phyloP scores from a whole-genome alignment of 2,113 vertebrate species.

The Aptenodytes forsteri region DNA sequence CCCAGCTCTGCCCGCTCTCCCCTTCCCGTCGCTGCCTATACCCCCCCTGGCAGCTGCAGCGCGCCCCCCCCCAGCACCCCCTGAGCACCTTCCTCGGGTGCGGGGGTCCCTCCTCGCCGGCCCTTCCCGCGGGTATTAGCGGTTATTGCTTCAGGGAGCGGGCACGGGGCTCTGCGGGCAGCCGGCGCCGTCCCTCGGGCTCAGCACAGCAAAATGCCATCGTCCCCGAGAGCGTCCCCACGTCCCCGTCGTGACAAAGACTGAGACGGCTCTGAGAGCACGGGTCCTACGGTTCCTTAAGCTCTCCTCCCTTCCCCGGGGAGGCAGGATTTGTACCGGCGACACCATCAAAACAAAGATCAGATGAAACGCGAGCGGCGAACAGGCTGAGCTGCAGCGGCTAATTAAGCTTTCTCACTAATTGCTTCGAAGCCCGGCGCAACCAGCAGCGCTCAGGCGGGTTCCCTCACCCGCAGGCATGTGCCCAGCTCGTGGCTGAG shows the following conservation, averaged over 20 bases:
- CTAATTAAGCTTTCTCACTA: not conserved
- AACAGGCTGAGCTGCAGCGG: not conserved
- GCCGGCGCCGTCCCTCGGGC: rapidly evolving
- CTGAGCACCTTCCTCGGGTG: rapidly evolving
- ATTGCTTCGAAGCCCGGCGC: rapidly evolving
- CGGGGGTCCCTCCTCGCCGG: not conserved
- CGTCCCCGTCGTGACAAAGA: rapidly evolving
- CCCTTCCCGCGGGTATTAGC: not conserved
- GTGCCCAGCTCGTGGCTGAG: not conserved
- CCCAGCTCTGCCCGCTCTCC: not conserved
- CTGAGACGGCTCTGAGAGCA: rapidly evolving
- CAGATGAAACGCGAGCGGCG: rapidly evolving
- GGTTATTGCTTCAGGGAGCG: not conserved
- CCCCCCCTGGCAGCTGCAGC: not conserved
- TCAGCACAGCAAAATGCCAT: not conserved
- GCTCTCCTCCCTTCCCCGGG: not conserved
- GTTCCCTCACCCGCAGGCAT: rapidly evolving
- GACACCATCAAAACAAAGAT: not conserved
- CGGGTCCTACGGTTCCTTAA: rapidly evolving
- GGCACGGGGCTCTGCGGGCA: not conserved
- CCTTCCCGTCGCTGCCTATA: not conserved
- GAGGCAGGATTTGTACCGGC: not conserved
- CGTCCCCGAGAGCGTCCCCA: not conserved
- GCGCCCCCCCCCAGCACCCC: not conserved
- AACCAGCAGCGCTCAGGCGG: not conserved